A percentile compares a stretch with the other conserved stretches of the same genome.
Evolutionary conservation across 2,797 vertebrate species (phyloP).

Genomic region (Ptychobarbus kaznakovi): DNA sequence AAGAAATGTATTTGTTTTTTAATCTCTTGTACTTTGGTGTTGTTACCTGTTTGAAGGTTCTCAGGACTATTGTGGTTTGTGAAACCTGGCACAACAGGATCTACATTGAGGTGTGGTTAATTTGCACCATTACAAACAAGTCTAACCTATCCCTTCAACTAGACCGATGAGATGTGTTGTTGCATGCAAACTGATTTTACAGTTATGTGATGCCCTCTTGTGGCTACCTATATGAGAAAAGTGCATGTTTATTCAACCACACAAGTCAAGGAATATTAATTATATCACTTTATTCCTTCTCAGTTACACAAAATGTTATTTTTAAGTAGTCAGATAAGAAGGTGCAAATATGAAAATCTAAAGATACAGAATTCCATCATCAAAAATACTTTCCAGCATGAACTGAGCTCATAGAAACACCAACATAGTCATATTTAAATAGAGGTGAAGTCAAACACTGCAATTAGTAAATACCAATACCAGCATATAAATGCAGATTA

Average conservation of each 20-base stretch:
- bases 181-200: background rate
- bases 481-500: background rate
- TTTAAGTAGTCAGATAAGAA: background rate
- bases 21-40: too few species aligned
- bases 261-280: background rate
- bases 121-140: constrained; percentile 9
- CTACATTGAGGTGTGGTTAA: background rate
- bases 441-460: background rate
- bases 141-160: background rate
- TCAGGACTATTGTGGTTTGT: background rate
- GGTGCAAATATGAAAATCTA: background rate
- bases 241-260: background rate
- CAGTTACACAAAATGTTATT: background rate
- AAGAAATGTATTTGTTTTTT: background rate
- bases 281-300: background rate
- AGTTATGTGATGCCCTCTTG: constrained; percentile 8
- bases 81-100: background rate
- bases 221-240: background rate
- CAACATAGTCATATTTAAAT: background rate
- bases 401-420: background rate
- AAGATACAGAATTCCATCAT: background rate
- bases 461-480: background rate
- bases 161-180: background rate
- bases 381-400: constrained; percentile 20
- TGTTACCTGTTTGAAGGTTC: background rate